Evolutionary conservation across 2,888 invertebrate genomes (phyloP), one percentile per base, ranked within the genome.

Genomic region (Apodemia zela): DNA sequence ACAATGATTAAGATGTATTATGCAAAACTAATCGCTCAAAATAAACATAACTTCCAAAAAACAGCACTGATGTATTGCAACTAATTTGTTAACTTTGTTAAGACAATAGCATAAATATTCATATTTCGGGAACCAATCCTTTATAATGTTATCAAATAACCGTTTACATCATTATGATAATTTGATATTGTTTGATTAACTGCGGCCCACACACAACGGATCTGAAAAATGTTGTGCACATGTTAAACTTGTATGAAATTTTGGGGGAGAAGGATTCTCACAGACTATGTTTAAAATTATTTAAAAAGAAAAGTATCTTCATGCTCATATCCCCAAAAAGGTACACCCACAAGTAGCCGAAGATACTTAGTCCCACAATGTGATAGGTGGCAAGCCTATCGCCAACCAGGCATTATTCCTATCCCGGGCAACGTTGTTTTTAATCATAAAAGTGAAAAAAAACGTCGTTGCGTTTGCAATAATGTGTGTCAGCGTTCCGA

Each of bases 101-200:
- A 62, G n/a, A 42, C 58, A 18, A 54, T 57, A n/a, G 33, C 58
- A 10, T 17, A 47, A 45, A 62, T 58, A 47, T 58, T 62, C 62
- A 62, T 62, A 38, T 38, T 38, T 38, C 29, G 51, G 51, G 18
- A 51, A 21, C 51, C 21, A 63, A 72, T 72, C 67, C 66, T 69
- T 72, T 71, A 72, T 73, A 68, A 74, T 72, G 70, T 71, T 72
- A 74, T 72, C 71, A 69, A 68, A 72, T 63, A 69, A 60, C 64
- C 60, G 67, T 71, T 72, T 67, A 68, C 64, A 67, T 72, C 73
- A 75, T 78, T 77, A 78, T 77, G 76, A 66, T 72, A 77, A 77
- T 78, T 67, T 65, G 63, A 64, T 57, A 72, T 68, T 69, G 67
- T 21, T 21, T 51, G 67, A 67, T 68, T 69, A 67, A 69, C 61